phyloP scores from a whole-genome alignment of 2,797 vertebrate genomes.

The Lophura swinhoii region DNA sequence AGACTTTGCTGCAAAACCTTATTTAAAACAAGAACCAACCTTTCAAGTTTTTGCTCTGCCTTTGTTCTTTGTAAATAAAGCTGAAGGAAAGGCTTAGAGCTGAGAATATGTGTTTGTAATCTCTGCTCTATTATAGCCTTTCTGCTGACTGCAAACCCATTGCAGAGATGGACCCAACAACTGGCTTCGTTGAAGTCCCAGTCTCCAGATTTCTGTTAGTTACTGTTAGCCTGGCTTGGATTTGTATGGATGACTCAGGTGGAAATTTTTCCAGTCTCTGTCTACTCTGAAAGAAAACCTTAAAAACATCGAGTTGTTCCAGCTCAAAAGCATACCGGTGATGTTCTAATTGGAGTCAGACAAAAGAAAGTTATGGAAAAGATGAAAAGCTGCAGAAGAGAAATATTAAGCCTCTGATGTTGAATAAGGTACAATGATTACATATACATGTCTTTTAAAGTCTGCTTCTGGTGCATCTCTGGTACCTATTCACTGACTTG shows the following conservation, averaged over 20 bases:
- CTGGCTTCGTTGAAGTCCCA: not conserved
- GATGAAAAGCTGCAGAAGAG: not conserved
- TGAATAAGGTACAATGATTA: not conserved
- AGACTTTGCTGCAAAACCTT: not conserved
- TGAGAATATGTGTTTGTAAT: not conserved
- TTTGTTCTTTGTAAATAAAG: not conserved
- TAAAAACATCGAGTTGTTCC: not conserved
- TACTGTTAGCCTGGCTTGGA: rapidly evolving
- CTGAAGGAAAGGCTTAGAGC: not conserved
- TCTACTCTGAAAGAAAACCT: not conserved
- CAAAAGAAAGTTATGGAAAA: not conserved
- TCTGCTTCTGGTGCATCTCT: not conserved
- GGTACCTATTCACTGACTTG: not conserved
- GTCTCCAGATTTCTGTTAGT: not conserved
- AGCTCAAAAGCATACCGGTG: not conserved
- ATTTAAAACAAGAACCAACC: not conserved
- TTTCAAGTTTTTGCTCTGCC: conserved; percentile 8
- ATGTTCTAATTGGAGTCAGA: not conserved
- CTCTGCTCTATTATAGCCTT: not conserved
- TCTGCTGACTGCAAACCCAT: not conserved
- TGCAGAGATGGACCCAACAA: not conserved
- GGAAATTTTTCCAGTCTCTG: not conserved
- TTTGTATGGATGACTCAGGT: not conserved
- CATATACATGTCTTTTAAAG: not conserved
- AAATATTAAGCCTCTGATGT: not conserved